These are phyloP conservation scores for Cladorhizidae sp. DNA, from an alignment of 37 sponge, comb jelly and placozoan species.

Conservation along the genomic window DNA sequence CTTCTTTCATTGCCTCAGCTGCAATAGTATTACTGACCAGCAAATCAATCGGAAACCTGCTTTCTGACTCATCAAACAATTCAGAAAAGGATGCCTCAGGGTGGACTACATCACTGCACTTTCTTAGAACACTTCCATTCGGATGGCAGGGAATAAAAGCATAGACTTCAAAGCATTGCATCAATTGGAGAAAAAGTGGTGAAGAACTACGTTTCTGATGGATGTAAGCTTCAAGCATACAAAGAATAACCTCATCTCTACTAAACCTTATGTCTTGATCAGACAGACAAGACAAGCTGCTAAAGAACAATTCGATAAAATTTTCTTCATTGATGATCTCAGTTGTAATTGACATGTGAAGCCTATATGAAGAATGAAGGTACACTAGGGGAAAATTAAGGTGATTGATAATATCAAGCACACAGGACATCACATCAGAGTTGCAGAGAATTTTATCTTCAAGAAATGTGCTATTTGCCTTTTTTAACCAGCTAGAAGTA, in stretches of 20 bases:
- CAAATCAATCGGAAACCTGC: constrained; percentile 26
- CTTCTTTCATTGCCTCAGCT: constrained; percentile 4
- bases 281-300: background rate
- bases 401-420: background rate
- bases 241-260: constrained; percentile 6
- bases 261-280: background rate
- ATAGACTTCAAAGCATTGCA: background rate
- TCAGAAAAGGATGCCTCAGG: constrained; percentile 16
- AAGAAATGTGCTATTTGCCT: constrained; percentile 24
- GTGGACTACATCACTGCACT: constrained; percentile 14
- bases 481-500: constrained; percentile 14
- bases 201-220: background rate
- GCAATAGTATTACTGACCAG: background rate
- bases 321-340: background rate
- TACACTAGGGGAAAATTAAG: constrained; percentile 39
- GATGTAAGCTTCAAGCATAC: constrained; percentile 24
- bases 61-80: constrained; percentile 36
- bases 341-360: background rate
- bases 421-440: background rate
- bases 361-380: constrained; percentile 23
- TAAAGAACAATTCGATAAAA: constrained; percentile 10
- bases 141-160: constrained; percentile 58
- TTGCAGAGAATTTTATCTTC: constrained; percentile 15
- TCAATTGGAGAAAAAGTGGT: background rate
- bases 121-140: constrained; percentile 35